Conservation (phyloP, 2,888 invertebrate genomes). For the Eupithecia exiguata region DNA sequence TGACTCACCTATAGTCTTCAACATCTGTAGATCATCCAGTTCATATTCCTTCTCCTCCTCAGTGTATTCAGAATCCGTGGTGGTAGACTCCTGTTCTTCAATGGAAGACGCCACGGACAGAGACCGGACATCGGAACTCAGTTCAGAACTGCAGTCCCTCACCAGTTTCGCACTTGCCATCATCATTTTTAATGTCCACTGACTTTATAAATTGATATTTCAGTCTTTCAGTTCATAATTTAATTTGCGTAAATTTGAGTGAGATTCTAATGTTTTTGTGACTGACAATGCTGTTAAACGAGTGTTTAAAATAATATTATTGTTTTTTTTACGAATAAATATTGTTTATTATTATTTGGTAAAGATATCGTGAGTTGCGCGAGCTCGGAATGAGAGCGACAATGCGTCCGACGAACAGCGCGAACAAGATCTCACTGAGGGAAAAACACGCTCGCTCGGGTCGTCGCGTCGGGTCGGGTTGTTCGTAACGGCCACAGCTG, state of each 20-base stretch:
- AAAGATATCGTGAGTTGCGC: constrained; percentile 61
- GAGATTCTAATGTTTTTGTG: constrained; percentile 4
- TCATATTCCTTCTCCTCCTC: constrained; percentile 86
- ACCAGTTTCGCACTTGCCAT: constrained; percentile 83
- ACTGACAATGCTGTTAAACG: not conserved
- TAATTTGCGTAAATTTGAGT: constrained; percentile 32
- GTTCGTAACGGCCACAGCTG: constrained; percentile 24
- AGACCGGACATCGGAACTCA: constrained; percentile 79
- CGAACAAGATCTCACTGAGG: constrained; percentile 65
- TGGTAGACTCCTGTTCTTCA: constrained; percentile 82
- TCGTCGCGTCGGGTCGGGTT: constrained; percentile 15
- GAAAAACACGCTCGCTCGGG: constrained; percentile 4
- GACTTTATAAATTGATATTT: constrained; percentile 5
- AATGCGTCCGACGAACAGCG: constrained; percentile 60
- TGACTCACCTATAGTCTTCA: constrained; percentile 93
- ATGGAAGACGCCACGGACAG: constrained; percentile 81
- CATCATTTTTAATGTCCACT: constrained; percentile 68
- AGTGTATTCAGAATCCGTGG: constrained; percentile 83
- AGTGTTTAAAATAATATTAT: constrained; percentile 7
- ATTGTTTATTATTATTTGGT: constrained; percentile 41
- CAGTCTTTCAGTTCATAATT: constrained; percentile 48
- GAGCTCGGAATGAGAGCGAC: constrained; percentile 48
- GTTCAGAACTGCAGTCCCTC: constrained; percentile 81
- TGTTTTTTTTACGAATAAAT: constrained; percentile 17
- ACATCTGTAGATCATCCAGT: constrained; percentile 92